These are phyloP conservation scores for Nasonia oneida DNA, from an alignment of 2,888 invertebrate genomes.

Conservation along the genomic window DNA sequence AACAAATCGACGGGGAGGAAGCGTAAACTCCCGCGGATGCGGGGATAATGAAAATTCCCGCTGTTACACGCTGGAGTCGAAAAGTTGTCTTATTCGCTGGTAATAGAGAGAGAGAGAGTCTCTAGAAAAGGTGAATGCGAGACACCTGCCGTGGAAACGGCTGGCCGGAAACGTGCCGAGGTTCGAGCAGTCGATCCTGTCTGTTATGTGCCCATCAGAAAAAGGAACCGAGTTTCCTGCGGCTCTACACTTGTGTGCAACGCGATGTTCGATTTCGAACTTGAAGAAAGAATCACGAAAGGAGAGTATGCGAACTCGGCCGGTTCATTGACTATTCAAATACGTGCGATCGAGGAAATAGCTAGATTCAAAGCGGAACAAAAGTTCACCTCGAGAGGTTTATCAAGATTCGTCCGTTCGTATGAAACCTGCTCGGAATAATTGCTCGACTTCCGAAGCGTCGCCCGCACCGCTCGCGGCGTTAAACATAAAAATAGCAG, in stretches of 20 bases:
- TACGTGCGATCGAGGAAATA: too few relatives aligned
- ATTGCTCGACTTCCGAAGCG: background rate
- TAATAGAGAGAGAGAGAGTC: background rate
- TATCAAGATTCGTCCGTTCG: background rate
- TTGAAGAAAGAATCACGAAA: too few relatives aligned
- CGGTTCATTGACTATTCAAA: too few relatives aligned
- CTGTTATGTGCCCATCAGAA: background rate
- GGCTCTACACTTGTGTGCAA: too few relatives aligned
- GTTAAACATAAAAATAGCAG: too few relatives aligned
- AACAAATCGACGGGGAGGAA: constrained; percentile 14
- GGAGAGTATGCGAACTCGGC: too few relatives aligned
- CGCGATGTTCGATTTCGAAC: too few relatives aligned
- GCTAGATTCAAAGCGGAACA: background rate
- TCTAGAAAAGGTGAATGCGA: background rate
- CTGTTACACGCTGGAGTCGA: background rate
- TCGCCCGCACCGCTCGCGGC: too few relatives aligned
- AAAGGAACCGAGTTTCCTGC: constrained; percentile 34
- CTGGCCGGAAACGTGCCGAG: constrained; percentile 40
- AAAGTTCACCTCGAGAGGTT: constrained; percentile 13
- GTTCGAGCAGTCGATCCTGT: constrained; percentile 28
- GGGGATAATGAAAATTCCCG: constrained; percentile 44
- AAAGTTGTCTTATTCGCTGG: background rate
- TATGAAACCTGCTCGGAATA: background rate
- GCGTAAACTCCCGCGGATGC: constrained; percentile 33
- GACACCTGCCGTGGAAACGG: constrained; percentile 26